These are phyloP conservation scores for Gallinago solitaria DNA, from an alignment of 2,797 vertebrate genomes.

Conservation along the genomic window DNA sequence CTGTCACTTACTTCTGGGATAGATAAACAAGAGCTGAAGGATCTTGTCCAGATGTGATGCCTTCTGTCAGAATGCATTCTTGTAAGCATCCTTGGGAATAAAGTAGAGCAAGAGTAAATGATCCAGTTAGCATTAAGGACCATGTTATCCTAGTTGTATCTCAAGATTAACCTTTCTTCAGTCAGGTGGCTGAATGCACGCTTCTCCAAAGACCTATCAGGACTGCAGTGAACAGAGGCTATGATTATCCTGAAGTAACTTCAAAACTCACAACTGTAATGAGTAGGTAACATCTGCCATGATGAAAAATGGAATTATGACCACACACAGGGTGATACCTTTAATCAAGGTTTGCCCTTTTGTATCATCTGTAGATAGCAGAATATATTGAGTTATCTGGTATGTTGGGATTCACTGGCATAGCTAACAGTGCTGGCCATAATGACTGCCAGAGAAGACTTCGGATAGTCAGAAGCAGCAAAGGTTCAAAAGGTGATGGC, in stretches of 20 bases:
- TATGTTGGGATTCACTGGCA: background rate
- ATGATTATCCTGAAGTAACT: background rate
- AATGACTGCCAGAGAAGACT: background rate
- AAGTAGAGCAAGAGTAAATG: background rate
- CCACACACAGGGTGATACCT: background rate
- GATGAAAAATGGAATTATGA: background rate
- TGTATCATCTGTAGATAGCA: background rate
- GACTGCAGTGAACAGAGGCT: background rate
- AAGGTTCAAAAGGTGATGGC: background rate
- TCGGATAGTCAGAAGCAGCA: background rate
- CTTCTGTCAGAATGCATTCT: background rate
- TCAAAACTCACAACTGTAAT: background rate
- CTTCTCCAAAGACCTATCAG: background rate
- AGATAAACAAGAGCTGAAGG: background rate
- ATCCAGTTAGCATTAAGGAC: background rate
- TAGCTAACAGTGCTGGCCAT: background rate
- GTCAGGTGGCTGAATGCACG: background rate
- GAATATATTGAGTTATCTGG: background rate
- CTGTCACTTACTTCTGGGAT: background rate
- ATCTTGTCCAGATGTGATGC: background rate
- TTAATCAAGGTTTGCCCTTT: background rate
- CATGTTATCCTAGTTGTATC: background rate
- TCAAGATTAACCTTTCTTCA: background rate
- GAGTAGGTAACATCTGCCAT: background rate
- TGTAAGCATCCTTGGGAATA: background rate